Conservation (phyloP, 2,113 vertebrate genomes). For the Calyptomena viridis region DNA sequence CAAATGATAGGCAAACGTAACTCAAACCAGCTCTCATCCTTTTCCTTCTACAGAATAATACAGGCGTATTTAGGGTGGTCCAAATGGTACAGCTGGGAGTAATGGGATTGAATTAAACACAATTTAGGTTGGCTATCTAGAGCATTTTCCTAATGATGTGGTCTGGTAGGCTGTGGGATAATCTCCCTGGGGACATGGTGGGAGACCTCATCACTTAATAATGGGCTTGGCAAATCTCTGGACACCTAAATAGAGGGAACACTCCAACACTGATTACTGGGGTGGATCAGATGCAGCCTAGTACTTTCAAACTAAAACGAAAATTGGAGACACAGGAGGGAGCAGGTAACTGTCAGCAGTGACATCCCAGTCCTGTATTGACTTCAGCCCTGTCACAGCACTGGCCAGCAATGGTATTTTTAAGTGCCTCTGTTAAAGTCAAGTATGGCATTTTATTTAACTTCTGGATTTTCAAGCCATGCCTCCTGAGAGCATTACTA, state of each 20-base stretch:
- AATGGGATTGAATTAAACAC: constrained; percentile 54
- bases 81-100: constrained; percentile 57
- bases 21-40: constrained; percentile 47
- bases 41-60: neutral
- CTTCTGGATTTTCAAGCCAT: neutral
- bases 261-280: neutral
- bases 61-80: constrained; percentile 54
- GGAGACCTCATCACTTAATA: constrained; percentile 63
- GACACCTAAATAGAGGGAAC: constrained; percentile 29
- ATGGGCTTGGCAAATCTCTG: constrained; percentile 45
- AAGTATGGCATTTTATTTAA: neutral
- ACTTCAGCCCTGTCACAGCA: neutral
- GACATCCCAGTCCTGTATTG: neutral
- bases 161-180: constrained; percentile 54
- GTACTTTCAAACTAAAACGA: neutral
- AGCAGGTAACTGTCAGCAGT: neutral
- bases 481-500: neutral
- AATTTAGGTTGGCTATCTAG: constrained; percentile 53
- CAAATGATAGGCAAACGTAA: constrained; percentile 50
- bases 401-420: neutral
- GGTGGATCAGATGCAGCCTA: neutral
- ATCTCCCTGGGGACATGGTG: constrained; percentile 26
- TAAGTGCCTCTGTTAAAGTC: neutral
- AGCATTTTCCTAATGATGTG: constrained; percentile 38
- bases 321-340: neutral